Base-by-base conservation (phyloP, 1,140 invertebrate genomes). In the Spodoptera litura region DNA sequence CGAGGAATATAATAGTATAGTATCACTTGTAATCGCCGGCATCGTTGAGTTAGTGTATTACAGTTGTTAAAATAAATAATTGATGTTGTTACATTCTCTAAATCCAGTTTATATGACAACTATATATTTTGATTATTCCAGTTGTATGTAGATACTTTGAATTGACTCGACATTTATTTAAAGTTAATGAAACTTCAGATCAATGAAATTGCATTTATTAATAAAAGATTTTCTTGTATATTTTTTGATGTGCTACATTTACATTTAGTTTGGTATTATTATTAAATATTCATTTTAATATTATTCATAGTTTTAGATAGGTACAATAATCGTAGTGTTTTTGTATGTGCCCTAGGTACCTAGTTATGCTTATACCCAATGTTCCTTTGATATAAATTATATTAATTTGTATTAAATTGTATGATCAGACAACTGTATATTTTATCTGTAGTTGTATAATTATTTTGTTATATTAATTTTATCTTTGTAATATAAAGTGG, bases 181-280 rank as follows among this genome's bases (percentile, higher is more conserved):
- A 52, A 62, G 72, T 25, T 52, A 61, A 31, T 31, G 31, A 31
- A 31, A 13, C 44, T 51, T 31, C 44, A 72, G 70, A 72, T 70
- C 51, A 55, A 73, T 75, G 49, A 72, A 72, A 70, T 72, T 78
- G 61, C 61, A 49, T 72, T 62, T 75, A 74, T 49, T 61, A 74
- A 64, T 20, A 52, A 75, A 75, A 15, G 31, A 49, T 75, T 61
- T 75, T 62, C 72, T n/a, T 86, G 79, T 88, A 85, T 87, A 89
- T 91, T 88, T 89, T 89, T 85, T 68, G 80, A 86, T 70, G 82
- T 88, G 82, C 78, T 88, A 86, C 66, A 77, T 85, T 83, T 86
- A 86, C 78, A 79, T 72, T 85, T 84, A 85, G 75, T 84, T 79
- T 78, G 27, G 56, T 85, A 84, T 81, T 79, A 44, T 81, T 83